Percentiles rank a stretch among this genome's conserved stretches.
Conservation (phyloP, 1,140 invertebrate genomes). For the Orchesella cincta region DNA sequence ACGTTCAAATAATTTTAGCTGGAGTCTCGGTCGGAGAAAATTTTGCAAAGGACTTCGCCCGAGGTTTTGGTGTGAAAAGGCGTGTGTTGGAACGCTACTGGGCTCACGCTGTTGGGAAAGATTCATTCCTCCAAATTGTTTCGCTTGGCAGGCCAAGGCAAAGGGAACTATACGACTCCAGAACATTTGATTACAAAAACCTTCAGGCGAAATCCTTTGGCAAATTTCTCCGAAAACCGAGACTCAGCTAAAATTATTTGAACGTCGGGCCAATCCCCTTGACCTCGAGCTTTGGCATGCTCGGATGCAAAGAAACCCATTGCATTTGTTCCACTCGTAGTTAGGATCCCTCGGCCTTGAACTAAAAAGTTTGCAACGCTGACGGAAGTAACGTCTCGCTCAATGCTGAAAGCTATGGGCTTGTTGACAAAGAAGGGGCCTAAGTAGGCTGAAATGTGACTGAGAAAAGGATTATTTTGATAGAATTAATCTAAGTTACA, state of each 20-base stretch:
- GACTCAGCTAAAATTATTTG: slow-evolving; percentile 33
- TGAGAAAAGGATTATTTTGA: too few species aligned
- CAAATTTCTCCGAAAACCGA: slow-evolving; percentile 13
- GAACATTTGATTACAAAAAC: too few species aligned
- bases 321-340: slow-evolving; percentile 34
- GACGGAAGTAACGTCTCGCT: slow-evolving; percentile 32
- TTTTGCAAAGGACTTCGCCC: slow-evolving; percentile 20
- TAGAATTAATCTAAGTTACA: too few species aligned
- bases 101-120: slow-evolving; percentile 35
- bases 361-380: slow-evolving; percentile 19
- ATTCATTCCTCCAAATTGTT: slow-evolving; percentile 25
- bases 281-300: slow-evolving; percentile 32
- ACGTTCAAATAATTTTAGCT: slow-evolving; percentile 38
- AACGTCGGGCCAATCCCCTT: slow-evolving; percentile 45
- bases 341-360: slow-evolving; percentile 28
- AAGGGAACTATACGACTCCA: slow-evolving; percentile 26
- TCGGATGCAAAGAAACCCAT: slow-evolving; percentile 31
- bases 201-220: slow-evolving; percentile 8
- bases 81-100: slow-evolving; percentile 34
- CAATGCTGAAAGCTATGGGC: slow-evolving; percentile 25
- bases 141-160: slow-evolving; percentile 23
- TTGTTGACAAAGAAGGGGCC: slow-evolving; percentile 43
- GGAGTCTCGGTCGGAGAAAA: slow-evolving; percentile 26
- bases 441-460: slow-evolving; percentile 39
- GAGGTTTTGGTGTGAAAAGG: slow-evolving; percentile 25